Evolutionary conservation across 2,888 invertebrate species (phyloP), one percentile per base, ranked within the genome.

Genomic region (Ptychoptera albimana): DNA sequence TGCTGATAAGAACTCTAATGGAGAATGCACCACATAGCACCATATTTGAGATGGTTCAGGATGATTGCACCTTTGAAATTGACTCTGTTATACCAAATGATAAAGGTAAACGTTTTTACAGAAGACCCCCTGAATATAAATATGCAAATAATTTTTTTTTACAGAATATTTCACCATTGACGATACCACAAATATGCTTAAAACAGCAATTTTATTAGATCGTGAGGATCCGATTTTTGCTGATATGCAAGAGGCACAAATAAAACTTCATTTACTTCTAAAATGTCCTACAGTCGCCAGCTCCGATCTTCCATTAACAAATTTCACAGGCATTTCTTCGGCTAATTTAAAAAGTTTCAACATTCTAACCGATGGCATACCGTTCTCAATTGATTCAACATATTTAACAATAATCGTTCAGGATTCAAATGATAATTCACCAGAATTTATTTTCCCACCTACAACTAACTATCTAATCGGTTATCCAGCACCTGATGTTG

Each of bases 371-470:
- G 43, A 52, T 3, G 55, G 56, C 42, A 56, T 57, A 38, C 15
- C 42, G 2, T 55, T 52, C 39, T 14, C 52, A 5, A 47, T 51
- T 16, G 50, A 52, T 31, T 44, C 48, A 10, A 57, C 54, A 13
- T 45, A 53, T 15, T 39, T 58, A 12, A 46, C 50, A 11, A 42
- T 58, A 6, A 51, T 53, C 11, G 51, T 58, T 10, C 50, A 53
- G n/a, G 58, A 58, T 45, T 49, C 55, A 8, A 58, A 58, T 42
- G 57, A 57, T 44, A 55, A 58, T 50, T 38, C 43, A 7, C 58
- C 58, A 3, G 46, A 53, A 37, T 57, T 58, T 44, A 47, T 48
- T 8, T 42, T 50, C 42, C 51, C 53, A 23, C 38, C 47, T 9
- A 42, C 46, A 32, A 31, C 43, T 8, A 31, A 45, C 8, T 42